Conservation (phyloP, 2,113 vertebrate genomes). For the Eurypyga helias region DNA sequence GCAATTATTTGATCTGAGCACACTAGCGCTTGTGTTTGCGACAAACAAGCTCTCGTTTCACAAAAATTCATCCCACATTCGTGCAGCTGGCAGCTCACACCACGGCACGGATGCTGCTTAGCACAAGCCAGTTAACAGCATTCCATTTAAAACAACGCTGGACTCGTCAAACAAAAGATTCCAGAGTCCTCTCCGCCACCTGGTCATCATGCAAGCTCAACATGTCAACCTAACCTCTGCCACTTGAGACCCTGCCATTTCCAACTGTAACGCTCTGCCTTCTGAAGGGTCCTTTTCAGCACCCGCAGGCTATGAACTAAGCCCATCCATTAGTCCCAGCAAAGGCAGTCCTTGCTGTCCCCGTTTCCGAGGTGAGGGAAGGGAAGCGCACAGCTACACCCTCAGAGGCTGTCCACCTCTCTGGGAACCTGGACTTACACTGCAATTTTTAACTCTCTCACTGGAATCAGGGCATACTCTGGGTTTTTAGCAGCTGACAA, state of each 20-base stretch:
- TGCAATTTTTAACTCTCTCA: neutral
- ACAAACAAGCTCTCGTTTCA: neutral
- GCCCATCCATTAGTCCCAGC: neutral
- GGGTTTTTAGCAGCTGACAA: neutral
- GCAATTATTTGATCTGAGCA: slow-evolving; percentile 39
- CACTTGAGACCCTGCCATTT: slow-evolving; percentile 6
- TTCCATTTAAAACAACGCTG: neutral
- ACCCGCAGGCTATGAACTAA: neutral
- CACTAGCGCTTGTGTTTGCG: neutral
- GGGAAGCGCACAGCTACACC: neutral
- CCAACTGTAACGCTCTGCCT: slow-evolving; percentile 21
- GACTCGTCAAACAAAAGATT: neutral
- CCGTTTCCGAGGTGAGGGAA: neutral
- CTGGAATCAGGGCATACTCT: neutral
- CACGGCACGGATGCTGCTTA: neutral
- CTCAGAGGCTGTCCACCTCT: neutral
- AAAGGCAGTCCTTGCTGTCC: neutral
- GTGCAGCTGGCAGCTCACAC: slow-evolving; percentile 4
- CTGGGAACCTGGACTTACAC: neutral
- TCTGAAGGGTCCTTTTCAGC: neutral
- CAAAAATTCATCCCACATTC: neutral
- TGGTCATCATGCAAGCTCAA: neutral
- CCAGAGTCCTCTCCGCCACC: neutral
- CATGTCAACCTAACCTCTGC: neutral
- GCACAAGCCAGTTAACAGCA: neutral